phyloP scores from a whole-genome alignment of 2,113 vertebrate species.

The Eira barbara region DNA sequence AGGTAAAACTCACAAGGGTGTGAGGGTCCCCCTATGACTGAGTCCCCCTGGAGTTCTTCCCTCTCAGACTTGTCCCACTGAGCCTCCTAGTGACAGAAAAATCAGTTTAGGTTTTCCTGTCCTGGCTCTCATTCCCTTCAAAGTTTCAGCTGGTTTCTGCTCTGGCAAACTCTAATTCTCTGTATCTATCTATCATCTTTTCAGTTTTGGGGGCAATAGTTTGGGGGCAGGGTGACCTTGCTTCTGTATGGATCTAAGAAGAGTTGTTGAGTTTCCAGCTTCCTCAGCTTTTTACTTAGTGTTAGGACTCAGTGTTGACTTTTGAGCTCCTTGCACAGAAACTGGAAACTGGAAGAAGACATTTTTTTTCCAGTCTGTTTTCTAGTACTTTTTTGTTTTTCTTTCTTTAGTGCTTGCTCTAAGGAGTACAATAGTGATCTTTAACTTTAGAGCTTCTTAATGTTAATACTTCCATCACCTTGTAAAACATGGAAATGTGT shows the following conservation, averaged over 20 bases:
- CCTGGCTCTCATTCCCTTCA: not conserved
- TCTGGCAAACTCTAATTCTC: not conserved
- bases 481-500: not conserved
- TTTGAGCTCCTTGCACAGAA: not conserved
- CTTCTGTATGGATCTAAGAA: not conserved
- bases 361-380: not conserved
- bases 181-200: not conserved
- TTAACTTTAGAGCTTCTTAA: not conserved
- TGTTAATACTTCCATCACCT: not conserved
- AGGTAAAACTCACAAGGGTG: not conserved
- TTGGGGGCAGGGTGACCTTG: not conserved
- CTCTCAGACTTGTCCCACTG: not conserved
- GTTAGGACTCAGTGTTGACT: not conserved
- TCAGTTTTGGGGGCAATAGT: not conserved
- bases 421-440: not conserved
- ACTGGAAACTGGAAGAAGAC: not conserved
- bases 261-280: not conserved
- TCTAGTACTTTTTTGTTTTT: not conserved
- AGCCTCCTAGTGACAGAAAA: not conserved
- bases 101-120: not conserved
- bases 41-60: not conserved
- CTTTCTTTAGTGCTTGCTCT: not conserved
- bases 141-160: not conserved
- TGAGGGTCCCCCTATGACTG: not conserved
- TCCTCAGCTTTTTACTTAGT: not conserved